These are phyloP conservation scores for Oryzias javanicus DNA, from an alignment of 2,113 vertebrate genomes.

Conservation along the genomic window DNA sequence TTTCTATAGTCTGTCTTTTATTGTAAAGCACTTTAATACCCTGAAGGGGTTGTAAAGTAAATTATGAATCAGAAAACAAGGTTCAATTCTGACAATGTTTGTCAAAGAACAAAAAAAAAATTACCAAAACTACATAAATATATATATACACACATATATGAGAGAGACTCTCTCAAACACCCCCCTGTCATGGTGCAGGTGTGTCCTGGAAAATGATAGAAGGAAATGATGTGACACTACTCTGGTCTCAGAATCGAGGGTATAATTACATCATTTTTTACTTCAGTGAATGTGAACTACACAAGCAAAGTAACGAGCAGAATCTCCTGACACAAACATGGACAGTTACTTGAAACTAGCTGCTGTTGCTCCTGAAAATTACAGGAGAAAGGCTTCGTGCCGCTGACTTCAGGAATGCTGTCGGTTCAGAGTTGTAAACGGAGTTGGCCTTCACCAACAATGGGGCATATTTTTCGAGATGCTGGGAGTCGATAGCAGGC, in stretches of 20 bases:
- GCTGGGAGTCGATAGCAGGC: slow-evolving; percentile 72
- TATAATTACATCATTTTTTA: background rate
- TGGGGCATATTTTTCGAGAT: slow-evolving; percentile 76
- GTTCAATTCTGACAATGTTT: too few relatives aligned
- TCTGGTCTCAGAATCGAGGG: too few relatives aligned
- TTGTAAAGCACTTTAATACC: too few relatives aligned
- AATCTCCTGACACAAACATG: background rate
- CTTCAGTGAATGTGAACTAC: background rate
- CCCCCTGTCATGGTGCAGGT: background rate
- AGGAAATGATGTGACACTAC: background rate
- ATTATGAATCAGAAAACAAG: too few relatives aligned
- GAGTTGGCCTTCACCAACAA: slow-evolving; percentile 77
- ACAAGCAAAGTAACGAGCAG: background rate
- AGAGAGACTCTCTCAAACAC: background rate
- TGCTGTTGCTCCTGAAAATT: slow-evolving; percentile 24
- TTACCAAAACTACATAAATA: too few relatives aligned
- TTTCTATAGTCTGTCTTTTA: too few relatives aligned
- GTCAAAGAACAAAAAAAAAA: too few relatives aligned
- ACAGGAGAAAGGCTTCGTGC: slow-evolving; percentile 29
- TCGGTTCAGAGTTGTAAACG: slow-evolving; percentile 65
- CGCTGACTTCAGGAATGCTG: slow-evolving; percentile 68
- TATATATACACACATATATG: too few relatives aligned
- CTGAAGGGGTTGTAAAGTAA: too few relatives aligned
- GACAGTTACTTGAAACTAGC: slow-evolving; percentile 2
- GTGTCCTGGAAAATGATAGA: background rate